Evolutionary conservation across 2,113 vertebrate species (phyloP).

Genomic region (Syngnathus floridae): DNA sequence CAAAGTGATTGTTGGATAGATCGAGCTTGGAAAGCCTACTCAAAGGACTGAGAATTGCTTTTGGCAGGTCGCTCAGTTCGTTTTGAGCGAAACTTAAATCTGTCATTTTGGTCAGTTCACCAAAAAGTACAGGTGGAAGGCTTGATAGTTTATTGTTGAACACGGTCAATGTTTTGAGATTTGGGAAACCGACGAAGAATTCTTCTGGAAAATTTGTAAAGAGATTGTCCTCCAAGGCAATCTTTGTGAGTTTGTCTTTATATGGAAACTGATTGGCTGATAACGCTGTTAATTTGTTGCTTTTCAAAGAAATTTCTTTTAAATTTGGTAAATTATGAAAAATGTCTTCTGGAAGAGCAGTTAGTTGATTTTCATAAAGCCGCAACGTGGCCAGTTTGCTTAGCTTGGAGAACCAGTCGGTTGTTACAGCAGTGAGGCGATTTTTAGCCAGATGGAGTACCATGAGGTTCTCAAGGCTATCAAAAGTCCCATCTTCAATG

Average conservation of each 20-base stretch:
- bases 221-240: constrained; percentile 58
- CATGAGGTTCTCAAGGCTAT: constrained; percentile 63
- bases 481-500: constrained; percentile 73
- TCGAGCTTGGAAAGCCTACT: constrained; percentile 62
- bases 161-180: constrained; percentile 61
- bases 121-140: constrained; percentile 67
- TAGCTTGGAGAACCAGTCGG: constrained; percentile 64
- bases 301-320: constrained; percentile 62
- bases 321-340: constrained; percentile 59
- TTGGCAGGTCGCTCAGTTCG: constrained; percentile 58
- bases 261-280: constrained; percentile 65
- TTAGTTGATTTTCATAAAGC: constrained; percentile 73
- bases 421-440: constrained; percentile 54
- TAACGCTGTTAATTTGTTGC: constrained; percentile 65
- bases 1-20: constrained; percentile 69
- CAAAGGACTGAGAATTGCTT: constrained; percentile 59
- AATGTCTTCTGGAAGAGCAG: constrained; percentile 61
- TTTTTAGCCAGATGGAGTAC: constrained; percentile 71
- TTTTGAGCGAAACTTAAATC: constrained; percentile 70
- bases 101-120: constrained; percentile 52
- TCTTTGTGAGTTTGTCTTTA: constrained; percentile 63
- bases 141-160: constrained; percentile 57
- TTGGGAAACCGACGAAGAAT: constrained; percentile 68
- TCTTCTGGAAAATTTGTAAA: constrained; percentile 62
- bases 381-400: constrained; percentile 53